A percentile compares a stretch with the other conserved stretches of the same genome.
Evolutionary conservation across 2,113 vertebrate genomes (phyloP).

Genomic region (Grammomys dolichurus): DNA sequence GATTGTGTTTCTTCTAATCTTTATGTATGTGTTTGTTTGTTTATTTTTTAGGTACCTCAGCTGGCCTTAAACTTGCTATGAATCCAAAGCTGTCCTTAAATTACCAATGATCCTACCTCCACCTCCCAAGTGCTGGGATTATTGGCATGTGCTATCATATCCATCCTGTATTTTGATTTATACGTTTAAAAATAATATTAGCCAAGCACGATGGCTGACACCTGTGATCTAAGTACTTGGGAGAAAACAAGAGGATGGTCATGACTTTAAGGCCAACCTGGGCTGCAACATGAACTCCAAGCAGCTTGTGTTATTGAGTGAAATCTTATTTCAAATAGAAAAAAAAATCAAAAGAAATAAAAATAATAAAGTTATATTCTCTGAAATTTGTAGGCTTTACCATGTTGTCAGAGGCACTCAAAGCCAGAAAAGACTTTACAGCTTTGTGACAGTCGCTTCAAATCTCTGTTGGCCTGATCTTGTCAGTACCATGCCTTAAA

Average conservation of each 20-base stretch:
- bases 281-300: not conserved
- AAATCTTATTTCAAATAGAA: not conserved
- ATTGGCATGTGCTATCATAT: too few species aligned
- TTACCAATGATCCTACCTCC: not conserved
- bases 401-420: not conserved
- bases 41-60: not conserved
- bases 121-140: not conserved
- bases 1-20: not conserved
- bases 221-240: not conserved
- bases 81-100: not conserved
- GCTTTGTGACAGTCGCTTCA: not conserved
- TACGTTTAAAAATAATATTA: conserved; percentile 36
- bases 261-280: not conserved
- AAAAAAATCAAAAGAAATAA: not conserved
- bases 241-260: not conserved
- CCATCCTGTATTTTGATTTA: conserved; percentile 4
- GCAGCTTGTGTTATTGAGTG: not conserved
- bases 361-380: not conserved
- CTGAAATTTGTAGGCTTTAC: not conserved
- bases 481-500: not conserved
- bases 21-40: not conserved
- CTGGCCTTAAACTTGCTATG: not conserved
- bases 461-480: not conserved
- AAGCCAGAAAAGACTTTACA: not conserved
- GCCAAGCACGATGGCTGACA: not conserved